Base-by-base conservation (phyloP, 2,888 invertebrate species). In the Eudemis profundana region DNA sequence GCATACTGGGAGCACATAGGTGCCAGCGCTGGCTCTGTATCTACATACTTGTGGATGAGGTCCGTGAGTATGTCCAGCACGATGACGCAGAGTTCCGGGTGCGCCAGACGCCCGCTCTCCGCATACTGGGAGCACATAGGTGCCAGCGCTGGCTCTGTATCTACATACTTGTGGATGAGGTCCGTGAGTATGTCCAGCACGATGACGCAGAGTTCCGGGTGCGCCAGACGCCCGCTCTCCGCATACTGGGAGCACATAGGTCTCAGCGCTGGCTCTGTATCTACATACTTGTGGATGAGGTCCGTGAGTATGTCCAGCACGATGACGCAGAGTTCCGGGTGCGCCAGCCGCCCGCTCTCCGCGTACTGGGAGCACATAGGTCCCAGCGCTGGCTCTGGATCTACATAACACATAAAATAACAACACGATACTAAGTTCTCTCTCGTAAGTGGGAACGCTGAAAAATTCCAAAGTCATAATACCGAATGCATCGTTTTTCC, bases 21-120 rank as follows among this genome's bases (percentile, higher is more conserved):
- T 62, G 79, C 81, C 66, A 71, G 80, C 61, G 78, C 74, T 61
- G 80, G 79, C 12, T 81, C 72, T 63, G 86, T 86, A 7, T 81
- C 71, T 5, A 81, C 81, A 78, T 72, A 94, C 94, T 92, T 93
- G 74, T 93, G 84, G 56, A 93, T 90, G 50, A 94, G 93, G 73
- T 93, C 93, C 66, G 93, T 89, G 67, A 94, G 87, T 46, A 94
- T 87, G 72, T 94, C 93, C 23, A 94, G 89, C 46, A 94, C 93
- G 66, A 94, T 88, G 71, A 93, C 86, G 67, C 93, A 94, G 46
- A 95, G 87, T 67, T 93, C 93, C 1, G 94, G 94, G 76, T 94
- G 93, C 47, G 93, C 93, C 61, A 94, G 89, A 91, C 86, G 65
- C 72, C 74, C 73, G 78, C 83, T 83, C 72, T 83, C 83, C 68